Conservation (phyloP, 2,113 vertebrate genomes). For the Lophochroa leadbeateri region DNA sequence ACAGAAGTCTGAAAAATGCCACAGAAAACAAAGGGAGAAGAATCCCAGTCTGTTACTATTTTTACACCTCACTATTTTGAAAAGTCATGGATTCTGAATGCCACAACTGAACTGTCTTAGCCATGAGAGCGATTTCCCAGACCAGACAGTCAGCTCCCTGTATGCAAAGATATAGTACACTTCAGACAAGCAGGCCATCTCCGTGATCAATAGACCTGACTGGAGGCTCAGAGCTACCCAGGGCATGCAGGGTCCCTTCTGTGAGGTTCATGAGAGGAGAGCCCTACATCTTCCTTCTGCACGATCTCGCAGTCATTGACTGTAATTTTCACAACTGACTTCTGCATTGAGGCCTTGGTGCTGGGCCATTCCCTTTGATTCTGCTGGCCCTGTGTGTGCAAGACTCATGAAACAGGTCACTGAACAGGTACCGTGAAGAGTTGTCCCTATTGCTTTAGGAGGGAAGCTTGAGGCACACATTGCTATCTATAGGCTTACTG, state of each 20-base stretch:
- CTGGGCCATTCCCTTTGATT: background rate
- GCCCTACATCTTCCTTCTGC: background rate
- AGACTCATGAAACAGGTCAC: background rate
- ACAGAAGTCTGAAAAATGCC: background rate
- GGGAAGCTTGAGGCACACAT: background rate
- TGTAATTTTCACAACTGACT: rapidly evolving
- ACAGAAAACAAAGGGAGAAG: background rate
- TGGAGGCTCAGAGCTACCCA: background rate
- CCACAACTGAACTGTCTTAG: background rate
- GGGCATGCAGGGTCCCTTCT: background rate
- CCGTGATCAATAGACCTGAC: background rate
- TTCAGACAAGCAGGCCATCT: background rate
- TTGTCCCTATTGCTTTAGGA: background rate
- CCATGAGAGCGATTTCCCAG: background rate
- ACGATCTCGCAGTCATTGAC: rapidly evolving
- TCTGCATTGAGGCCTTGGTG: background rate
- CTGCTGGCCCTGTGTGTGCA: background rate
- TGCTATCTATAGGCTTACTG: background rate
- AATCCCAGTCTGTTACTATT: background rate
- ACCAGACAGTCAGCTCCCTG: background rate
- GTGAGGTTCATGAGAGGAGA: background rate
- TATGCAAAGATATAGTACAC: background rate
- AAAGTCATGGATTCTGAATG: background rate
- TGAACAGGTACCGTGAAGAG: background rate
- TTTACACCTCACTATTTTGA: background rate